Evolutionary conservation across 2,797 vertebrate species (phyloP).

Genomic region (Momotus momota): DNA sequence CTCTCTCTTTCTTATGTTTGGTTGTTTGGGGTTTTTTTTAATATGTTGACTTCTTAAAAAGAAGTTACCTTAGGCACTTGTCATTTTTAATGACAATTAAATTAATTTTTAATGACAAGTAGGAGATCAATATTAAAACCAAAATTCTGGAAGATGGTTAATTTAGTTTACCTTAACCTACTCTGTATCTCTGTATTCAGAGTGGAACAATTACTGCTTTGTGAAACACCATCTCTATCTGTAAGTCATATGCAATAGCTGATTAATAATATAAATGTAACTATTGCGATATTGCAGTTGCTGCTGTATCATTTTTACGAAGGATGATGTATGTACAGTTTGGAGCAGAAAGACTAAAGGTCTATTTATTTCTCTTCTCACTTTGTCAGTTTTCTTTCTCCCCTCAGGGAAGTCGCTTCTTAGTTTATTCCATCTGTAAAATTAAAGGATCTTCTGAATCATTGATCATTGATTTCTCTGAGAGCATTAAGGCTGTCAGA

Average conservation of each 20-base stretch:
- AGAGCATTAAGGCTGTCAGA: not conserved
- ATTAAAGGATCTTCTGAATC: not conserved
- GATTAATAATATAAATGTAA: not conserved
- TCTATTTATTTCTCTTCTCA: not conserved
- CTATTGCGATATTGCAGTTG: not conserved
- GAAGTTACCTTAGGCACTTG: not conserved
- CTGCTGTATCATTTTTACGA: not conserved
- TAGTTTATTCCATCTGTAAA: constrained; percentile 3
- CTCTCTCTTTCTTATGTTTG: not conserved
- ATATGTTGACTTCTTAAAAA: not conserved
- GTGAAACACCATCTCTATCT: not conserved
- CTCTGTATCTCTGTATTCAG: not conserved
- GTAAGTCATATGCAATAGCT: not conserved
- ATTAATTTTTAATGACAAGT: no score
- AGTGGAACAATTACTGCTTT: not conserved
- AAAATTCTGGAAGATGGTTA: not conserved
- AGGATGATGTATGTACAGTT: not conserved
- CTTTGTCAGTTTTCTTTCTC: not conserved
- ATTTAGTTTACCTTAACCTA: not conserved
- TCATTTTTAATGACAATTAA: not conserved
- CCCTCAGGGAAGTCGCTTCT: not conserved
- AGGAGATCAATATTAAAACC: not conserved
- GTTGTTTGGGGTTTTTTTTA: not conserved
- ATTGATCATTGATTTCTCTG: not conserved
- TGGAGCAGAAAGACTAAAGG: not conserved